Base-by-base conservation (phyloP, 2,797 vertebrate species). In the Sebastes cheni region DNA sequence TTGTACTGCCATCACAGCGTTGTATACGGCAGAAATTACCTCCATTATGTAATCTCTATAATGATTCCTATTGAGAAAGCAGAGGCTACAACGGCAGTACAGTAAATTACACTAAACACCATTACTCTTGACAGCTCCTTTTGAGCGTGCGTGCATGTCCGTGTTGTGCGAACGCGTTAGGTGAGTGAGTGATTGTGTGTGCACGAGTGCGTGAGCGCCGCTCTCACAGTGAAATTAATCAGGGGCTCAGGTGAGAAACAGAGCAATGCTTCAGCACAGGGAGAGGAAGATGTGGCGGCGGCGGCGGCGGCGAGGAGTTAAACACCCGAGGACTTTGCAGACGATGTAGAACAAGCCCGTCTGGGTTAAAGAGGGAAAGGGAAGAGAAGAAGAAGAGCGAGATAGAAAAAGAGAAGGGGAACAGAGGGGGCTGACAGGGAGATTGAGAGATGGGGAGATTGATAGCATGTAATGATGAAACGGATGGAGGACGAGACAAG, bases 391-490 rank as follows among this genome's bases (percentile, higher is more conserved):
- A 62, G 39, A 29, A 9, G 50, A 10, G 67, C 56, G 27, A 32
- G 68, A 59, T 9, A 20, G 68, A 66, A n/a, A 58, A 72, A 11
- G 81, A 77, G 81, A 79, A 84, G 29, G 75, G 69, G 88, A 84
- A 87, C 83, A 85, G 83, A 88, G 85, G 77, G 71, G 88, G 85
- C 88, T 91, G 90, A 93, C 87, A 90, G 82, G 72, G 79, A 90
- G 91, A 90, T 67, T 86, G 92, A 91, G 88, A 81, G 89, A 92
- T 29, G 89, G 81, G 6, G 90, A 94, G 91, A 93, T 92, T 91
- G 93, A 94, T 95, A 91, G 90, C 82, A 70, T 86, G 92, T 92
- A 94, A 93, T 93, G 92, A 94, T 93, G 90, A 91, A 91, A 93
- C 91, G 91, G 93, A 94, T 91, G 93, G 90, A 89, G 86, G 92